Conservation (phyloP, 2,797 vertebrate species). For the Forpus xanthops region DNA sequence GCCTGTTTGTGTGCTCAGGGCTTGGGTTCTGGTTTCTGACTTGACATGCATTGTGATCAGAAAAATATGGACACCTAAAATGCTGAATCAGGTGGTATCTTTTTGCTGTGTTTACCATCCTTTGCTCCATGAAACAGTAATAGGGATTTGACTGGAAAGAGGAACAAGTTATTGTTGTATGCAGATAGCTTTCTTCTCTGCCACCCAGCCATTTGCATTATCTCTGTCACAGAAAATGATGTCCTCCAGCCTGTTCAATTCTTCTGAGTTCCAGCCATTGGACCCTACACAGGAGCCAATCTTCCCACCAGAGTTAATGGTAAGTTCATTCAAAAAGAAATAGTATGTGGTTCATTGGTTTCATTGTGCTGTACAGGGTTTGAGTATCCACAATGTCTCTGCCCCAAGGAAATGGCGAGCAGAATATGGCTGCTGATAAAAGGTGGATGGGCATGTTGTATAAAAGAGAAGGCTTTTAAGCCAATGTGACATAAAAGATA, state of each 20-base stretch:
- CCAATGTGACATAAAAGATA: neutral
- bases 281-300: slow-evolving; percentile 94
- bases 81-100: neutral
- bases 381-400: neutral
- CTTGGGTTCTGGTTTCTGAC: neutral
- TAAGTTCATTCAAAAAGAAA: slow-evolving; percentile 45
- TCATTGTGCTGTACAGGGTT: neutral
- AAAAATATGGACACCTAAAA: neutral
- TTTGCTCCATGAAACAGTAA: neutral
- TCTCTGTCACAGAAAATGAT: slow-evolving; percentile 31
- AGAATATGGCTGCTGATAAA: neutral
- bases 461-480: neutral
- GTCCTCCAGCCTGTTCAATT: slow-evolving; percentile 78
- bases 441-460: neutral
- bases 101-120: neutral
- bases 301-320: slow-evolving; percentile 93
- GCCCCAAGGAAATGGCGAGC: neutral
- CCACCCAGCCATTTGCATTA: neutral
- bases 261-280: slow-evolving; percentile 84
- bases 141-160: neutral
- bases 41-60: neutral
- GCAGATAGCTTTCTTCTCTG: neutral
- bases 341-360: neutral
- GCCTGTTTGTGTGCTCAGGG: neutral
- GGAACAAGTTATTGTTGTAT: neutral